Evolutionary conservation across 2,888 invertebrate species (phyloP).

Genomic region (Blera fallax): DNA sequence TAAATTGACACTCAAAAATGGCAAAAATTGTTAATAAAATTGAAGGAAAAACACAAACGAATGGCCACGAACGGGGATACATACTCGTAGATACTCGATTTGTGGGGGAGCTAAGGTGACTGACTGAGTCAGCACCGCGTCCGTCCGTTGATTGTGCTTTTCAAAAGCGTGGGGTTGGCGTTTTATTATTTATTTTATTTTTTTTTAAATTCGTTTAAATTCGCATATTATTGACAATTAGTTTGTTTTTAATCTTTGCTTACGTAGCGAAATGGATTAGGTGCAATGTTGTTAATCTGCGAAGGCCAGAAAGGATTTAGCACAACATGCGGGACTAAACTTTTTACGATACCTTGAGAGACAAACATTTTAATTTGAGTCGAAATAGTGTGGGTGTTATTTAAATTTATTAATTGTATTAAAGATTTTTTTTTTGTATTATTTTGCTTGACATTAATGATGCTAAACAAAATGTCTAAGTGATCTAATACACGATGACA

Average conservation of each 20-base stretch:
- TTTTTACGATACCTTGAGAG: slow-evolving; percentile 1
- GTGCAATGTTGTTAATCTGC: not conserved
- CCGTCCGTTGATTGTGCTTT: not conserved
- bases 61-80: not conserved
- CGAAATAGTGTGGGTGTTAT: not conserved
- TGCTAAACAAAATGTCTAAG: slow-evolving; percentile 6
- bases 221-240: not conserved
- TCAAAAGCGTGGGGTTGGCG: slow-evolving; percentile 9
- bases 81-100: not conserved
- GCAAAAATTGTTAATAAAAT: slow-evolving; percentile 24
- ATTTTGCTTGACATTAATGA: not conserved
- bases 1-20: slow-evolving; percentile 30
- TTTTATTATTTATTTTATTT: not conserved
- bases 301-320: slow-evolving; percentile 17
- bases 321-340: not conserved
- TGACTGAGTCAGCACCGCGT: not conserved
- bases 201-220: too few species aligned
- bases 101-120: slow-evolving; percentile 26
- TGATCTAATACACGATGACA: slow-evolving; percentile 4
- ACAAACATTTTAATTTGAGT: not conserved
- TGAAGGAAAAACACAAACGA: slow-evolving; percentile 10
- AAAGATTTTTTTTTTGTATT: not conserved
- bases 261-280: not conserved
- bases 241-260: not conserved
- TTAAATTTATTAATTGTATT: not conserved